Evolutionary conservation across 2,797 vertebrate species (phyloP).

Genomic region (Alcedo atthis): DNA sequence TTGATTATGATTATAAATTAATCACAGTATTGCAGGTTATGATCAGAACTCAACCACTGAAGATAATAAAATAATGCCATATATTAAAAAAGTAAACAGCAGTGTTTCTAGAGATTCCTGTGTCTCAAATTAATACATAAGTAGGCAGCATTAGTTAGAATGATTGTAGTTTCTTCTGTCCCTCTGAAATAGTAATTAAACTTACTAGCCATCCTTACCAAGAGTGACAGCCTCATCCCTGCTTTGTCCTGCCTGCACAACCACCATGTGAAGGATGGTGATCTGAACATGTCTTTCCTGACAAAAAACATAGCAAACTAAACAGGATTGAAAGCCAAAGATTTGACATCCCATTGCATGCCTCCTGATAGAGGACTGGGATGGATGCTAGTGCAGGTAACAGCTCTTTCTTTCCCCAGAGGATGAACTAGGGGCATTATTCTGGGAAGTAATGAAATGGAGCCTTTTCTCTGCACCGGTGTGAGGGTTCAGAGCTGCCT

Average conservation of each 20-base stretch:
- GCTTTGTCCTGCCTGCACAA: accelerated
- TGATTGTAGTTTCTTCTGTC: not conserved
- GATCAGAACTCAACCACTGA: not conserved
- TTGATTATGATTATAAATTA: not conserved
- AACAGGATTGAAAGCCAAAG: not conserved
- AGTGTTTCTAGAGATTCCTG: not conserved
- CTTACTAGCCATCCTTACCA: not conserved
- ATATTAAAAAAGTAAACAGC: not conserved
- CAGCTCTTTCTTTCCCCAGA: not conserved
- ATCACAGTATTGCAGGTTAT: not conserved
- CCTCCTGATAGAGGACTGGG: not conserved
- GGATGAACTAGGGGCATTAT: not conserved
- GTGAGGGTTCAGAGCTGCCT: not conserved
- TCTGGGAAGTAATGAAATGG: not conserved
- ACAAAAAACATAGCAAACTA: not conserved
- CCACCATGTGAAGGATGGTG: accelerated
- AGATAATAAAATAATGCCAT: not conserved
- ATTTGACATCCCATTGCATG: not conserved
- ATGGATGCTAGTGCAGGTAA: not conserved
- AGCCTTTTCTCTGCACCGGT: not conserved
- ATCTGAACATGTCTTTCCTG: not conserved
- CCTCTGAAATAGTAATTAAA: not conserved
- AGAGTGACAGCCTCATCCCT: accelerated
- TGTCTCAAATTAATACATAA: not conserved
- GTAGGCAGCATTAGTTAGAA: not conserved